Conservation (phyloP, 2,113 vertebrate genomes). For the Callipepla squamata region DNA sequence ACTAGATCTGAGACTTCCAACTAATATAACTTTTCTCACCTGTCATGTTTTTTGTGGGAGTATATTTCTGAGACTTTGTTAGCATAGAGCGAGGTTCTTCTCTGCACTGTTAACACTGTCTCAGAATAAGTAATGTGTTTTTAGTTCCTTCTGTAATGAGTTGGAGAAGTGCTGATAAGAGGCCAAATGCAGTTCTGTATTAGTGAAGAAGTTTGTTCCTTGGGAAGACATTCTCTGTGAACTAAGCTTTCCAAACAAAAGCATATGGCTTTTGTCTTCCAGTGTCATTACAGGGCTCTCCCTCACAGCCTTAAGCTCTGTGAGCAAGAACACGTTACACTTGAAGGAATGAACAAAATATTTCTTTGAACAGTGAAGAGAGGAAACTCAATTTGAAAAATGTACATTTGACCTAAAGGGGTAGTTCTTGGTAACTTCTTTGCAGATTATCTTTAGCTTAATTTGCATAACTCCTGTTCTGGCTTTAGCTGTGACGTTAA, state of each 20-base stretch:
- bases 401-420: neutral
- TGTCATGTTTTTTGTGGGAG: neutral
- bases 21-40: neutral
- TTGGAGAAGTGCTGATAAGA: neutral
- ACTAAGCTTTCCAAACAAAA: neutral
- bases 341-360: neutral
- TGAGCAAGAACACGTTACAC: neutral
- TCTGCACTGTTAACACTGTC: neutral
- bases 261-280: neutral
- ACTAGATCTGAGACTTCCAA: neutral
- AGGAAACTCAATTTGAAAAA: neutral
- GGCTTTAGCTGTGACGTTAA: neutral
- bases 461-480: neutral
- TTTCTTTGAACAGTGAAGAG: neutral
- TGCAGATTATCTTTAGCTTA: neutral
- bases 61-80: neutral
- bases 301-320: neutral
- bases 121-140: neutral
- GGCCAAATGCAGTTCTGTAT: neutral
- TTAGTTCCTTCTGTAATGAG: neutral
- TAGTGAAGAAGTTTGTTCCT: neutral
- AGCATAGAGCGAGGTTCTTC: neutral
- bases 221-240: neutral
- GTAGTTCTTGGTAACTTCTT: neutral
- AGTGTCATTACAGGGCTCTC: neutral